phyloP scores from a whole-genome alignment of 2,888 invertebrate genomes.

The Parnassius orleans region DNA sequence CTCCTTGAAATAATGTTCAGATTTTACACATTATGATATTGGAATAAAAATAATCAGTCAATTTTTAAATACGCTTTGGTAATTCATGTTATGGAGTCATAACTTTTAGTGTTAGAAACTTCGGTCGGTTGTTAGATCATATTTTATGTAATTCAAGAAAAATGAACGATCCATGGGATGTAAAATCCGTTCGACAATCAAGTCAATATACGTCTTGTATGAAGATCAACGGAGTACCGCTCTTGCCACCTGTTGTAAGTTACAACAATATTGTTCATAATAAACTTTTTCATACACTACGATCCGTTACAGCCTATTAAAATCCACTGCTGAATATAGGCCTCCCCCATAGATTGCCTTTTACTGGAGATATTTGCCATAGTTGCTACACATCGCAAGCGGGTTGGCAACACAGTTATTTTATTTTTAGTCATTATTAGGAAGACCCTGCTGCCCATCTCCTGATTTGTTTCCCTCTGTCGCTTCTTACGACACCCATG shows the following conservation, averaged over 20 bases:
- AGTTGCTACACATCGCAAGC: no score
- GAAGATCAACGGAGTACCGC: slow-evolving; percentile 86
- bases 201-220: slow-evolving; percentile 84
- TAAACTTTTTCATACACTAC: no score
- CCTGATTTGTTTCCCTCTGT: no score
- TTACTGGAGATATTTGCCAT: no score
- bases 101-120: neutral
- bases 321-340: no score
- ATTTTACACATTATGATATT: slow-evolving; percentile 25
- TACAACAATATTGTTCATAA: neutral
- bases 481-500: no score
- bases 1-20: slow-evolving; percentile 41
- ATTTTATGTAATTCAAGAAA: slow-evolving; percentile 29
- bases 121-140: neutral
- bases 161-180: slow-evolving; percentile 77
- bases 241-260: slow-evolving; percentile 89
- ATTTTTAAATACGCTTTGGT: slow-evolving; percentile 1
- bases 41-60: neutral
- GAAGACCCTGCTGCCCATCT: no score
- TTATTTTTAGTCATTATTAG: no score
- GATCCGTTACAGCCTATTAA: no score
- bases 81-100: slow-evolving; percentile 9
- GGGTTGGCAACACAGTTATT: no score
- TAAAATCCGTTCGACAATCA: slow-evolving; percentile 64
- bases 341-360: no score